Conservation (phyloP, 2,797 vertebrate species). For the Enteromius afrohamiltoni region DNA sequence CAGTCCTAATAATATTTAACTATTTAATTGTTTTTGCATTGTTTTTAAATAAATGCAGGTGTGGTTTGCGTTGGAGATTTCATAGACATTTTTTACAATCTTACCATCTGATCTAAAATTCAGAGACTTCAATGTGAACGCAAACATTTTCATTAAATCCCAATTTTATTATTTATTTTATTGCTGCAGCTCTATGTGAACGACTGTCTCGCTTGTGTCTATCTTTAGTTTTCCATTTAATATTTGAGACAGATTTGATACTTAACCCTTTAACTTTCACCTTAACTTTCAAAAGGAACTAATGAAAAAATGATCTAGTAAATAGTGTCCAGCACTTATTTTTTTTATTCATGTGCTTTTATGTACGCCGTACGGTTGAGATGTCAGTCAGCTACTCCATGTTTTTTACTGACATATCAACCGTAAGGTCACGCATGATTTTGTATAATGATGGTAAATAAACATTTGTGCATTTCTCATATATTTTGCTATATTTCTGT, state of each 20-base stretch:
- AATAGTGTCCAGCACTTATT: too few relatives aligned
- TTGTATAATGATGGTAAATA: too few relatives aligned
- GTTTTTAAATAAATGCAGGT: not conserved
- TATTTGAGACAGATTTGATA: not conserved
- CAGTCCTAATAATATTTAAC: not conserved
- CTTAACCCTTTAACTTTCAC: too few relatives aligned
- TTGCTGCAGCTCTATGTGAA: not conserved
- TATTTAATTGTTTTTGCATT: not conserved
- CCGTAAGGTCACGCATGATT: too few relatives aligned
- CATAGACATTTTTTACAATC: not conserved
- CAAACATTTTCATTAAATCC: not conserved
- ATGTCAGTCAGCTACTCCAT: too few relatives aligned
- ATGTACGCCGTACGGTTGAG: too few relatives aligned
- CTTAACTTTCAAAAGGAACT: too few relatives aligned
- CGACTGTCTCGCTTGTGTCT: not conserved
- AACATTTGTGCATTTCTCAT: too few relatives aligned
- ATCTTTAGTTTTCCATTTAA: not conserved
- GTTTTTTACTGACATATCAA: too few relatives aligned
- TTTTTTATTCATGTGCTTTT: too few relatives aligned
- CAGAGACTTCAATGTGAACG: not conserved
- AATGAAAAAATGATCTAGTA: too few relatives aligned
- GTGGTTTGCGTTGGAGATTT: not conserved
- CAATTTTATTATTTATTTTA: not conserved
- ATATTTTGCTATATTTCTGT: too few relatives aligned
- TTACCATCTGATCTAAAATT: not conserved